Evolutionary conservation across 2,888 invertebrate species (phyloP).

Genomic region (Leistus spinibarbis): DNA sequence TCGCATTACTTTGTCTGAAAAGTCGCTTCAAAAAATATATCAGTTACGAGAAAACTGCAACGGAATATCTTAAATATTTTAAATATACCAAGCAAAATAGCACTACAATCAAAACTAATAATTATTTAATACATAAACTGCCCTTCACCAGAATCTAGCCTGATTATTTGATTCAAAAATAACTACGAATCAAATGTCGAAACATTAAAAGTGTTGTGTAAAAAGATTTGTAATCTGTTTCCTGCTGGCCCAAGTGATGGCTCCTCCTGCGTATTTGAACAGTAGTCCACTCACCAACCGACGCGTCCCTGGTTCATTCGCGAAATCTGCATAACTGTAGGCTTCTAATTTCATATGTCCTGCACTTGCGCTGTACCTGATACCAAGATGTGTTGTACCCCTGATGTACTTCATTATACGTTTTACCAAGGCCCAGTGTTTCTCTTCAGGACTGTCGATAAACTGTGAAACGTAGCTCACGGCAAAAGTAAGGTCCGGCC

Average conservation of each 20-base stretch:
- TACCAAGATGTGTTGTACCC: not conserved
- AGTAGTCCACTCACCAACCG: conserved; percentile 19
- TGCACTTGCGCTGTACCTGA: not conserved
- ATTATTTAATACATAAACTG: too few species aligned
- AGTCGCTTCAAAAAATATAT: too few species aligned
- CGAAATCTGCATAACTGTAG: conserved; percentile 40
- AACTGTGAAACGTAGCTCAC: conserved; percentile 13
- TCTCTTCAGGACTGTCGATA: not conserved
- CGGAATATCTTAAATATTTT: too few species aligned
- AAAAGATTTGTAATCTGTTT: too few species aligned
- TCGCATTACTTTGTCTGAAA: too few species aligned
- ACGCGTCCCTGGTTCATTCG: conserved; percentile 17
- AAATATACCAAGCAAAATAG: too few species aligned
- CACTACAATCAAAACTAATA: too few species aligned
- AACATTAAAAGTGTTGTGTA: too few species aligned
- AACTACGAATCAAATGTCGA: too few species aligned
- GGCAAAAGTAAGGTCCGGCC: conserved; percentile 14
- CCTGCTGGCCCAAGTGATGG: conserved; percentile 26
- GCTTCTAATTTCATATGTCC: conserved; percentile 8
- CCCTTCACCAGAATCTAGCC: too few species aligned
- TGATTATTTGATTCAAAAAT: too few species aligned
- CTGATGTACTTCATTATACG: not conserved
- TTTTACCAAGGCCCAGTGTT: not conserved
- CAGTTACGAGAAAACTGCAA: too few species aligned
- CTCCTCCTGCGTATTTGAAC: conserved; percentile 37